A percentile compares a stretch with the other conserved stretches of the same genome.
phyloP scores from a whole-genome alignment of 2,888 invertebrate species.

The Agrochola litura region DNA sequence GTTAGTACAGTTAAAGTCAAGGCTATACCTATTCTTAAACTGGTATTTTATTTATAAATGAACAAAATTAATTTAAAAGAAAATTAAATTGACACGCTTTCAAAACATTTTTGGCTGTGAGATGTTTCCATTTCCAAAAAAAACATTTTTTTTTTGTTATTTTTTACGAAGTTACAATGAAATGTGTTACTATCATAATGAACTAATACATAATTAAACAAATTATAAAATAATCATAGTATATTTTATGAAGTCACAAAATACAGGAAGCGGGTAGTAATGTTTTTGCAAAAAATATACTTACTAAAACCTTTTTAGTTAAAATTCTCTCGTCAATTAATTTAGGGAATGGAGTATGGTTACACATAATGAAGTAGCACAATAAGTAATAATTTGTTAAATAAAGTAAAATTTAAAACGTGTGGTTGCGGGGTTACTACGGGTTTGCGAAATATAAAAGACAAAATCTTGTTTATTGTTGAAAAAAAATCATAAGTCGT shows the following conservation, averaged over 20 bases:
- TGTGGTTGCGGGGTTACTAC: slow-evolving; percentile 32
- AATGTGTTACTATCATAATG: slow-evolving; percentile 8
- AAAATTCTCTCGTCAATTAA: slow-evolving; percentile 58
- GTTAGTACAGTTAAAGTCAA: not conserved
- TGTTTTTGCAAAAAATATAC: not conserved
- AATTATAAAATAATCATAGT: not conserved
- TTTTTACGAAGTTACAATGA: slow-evolving; percentile 7
- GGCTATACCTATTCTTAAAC: not conserved
- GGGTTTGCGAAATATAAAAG: slow-evolving; percentile 61
- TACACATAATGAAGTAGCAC: slow-evolving; percentile 35
- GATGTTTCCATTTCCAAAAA: slow-evolving; percentile 66
- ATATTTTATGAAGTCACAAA: slow-evolving; percentile 33
- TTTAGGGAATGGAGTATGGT: slow-evolving; percentile 19
- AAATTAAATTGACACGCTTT: slow-evolving; percentile 29
- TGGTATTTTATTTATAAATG: not conserved
- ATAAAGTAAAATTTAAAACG: slow-evolving; percentile 1
- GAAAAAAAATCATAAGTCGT: not conserved
- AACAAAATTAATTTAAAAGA: not conserved
- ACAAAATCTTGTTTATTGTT: slow-evolving; percentile 45
- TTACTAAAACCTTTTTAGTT: slow-evolving; percentile 14
- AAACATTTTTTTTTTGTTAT: not conserved
- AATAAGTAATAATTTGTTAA: slow-evolving; percentile 46
- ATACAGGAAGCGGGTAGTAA: not conserved
- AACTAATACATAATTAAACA: not conserved
- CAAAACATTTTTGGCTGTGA: slow-evolving; percentile 71